Base-by-base conservation (phyloP, 2,888 invertebrate genomes). In the Odontocerum albicorne region DNA sequence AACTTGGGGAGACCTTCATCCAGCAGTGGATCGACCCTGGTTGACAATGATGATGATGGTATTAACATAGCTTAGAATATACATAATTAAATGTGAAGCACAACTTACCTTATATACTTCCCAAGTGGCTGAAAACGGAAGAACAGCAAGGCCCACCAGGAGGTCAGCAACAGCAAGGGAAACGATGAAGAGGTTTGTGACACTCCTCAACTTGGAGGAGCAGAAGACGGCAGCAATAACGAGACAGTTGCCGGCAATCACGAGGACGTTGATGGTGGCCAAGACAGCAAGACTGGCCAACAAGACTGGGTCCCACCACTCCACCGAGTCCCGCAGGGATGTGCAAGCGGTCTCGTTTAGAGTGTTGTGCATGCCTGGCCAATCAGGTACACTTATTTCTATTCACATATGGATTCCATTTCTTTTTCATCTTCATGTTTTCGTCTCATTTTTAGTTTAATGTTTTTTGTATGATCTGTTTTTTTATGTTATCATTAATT, bases 121-220 rank as follows among this genome's bases (percentile, higher is more conserved):
- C 81, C 94, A 90, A 16, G 94, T 92, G 49, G 96, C 92, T 19
- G 96, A 95, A 75, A 97, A 97, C 1, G 97, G 97, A 65, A 98
- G 81, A 43, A 98, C 96, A 16, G 94, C 90, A 4, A 96, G 78
- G 1, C 97, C 97, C n/a, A 98, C 94, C 68, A 96, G 80, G 58
- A 98, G 81, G 75, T 98, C 98, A 39, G 97, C 96, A 15, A 95
- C 92, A 0, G 97, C 97, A 67, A 98, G 81, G 40, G 96, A 96
- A 60, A 96, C 94, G 70, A 98, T 96, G 80, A 98, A 96, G 68
- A 94, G 85, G 73, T 98, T 97, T 60, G 96, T 97, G 64, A 96
- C 96, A 63, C 93, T 94, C 63, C 96, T 84, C 63, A 98, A 82
- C 73, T 96, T 96, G 59, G 89, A 89, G 8, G 90, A 90, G 72